Base-by-base conservation (phyloP, 2,888 invertebrate genomes). In the Drosophila nr. fundita region DNA sequence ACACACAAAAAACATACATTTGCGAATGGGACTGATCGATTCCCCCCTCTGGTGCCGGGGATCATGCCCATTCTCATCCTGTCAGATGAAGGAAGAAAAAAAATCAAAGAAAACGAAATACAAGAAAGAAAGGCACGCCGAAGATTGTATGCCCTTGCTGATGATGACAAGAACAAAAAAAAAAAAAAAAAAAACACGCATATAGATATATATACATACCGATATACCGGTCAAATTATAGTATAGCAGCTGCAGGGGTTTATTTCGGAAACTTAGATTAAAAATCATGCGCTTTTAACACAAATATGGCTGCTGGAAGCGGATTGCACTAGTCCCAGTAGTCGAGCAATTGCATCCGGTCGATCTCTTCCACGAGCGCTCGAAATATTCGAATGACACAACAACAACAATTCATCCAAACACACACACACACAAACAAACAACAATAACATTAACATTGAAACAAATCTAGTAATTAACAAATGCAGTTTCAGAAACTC, bases 401-500 rank as follows among this genome's bases (percentile, higher is more conserved):
- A 29, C 1, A 52, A 8, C 11, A 11, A n/a, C 30, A 13, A 32
- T 24, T 32, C 8, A 11, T 11, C 27, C 30, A 40, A 11, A 38
- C 7, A 52, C 42, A 15, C 15, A 36, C 3, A 30, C 29, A 27
- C 3, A 45, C 30, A 29, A 38, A 66, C 42, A 50, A 30, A 24
- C 36, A 27, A 34, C n/a, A 45, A 34, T 36, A 18, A 55, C 24
- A 67, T 24, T 29, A 34, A 57, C 45, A 58, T 45, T 45, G 24
- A 27, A 36, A 55, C 18, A 55, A 13, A 11, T 27, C 53, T 59
- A 68, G 54, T 68, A 74, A 64, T 62, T 21, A 38, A 29, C 34
- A 57, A 59, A 62, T 54, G 54, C 50, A 61, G 76, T 79, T 79
- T 76, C 53, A 57, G 50, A 78, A 75, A 78, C 79, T 70, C 30